Conservation (phyloP, 2,797 vertebrate species). For the Distichodus sexfasciatus region DNA sequence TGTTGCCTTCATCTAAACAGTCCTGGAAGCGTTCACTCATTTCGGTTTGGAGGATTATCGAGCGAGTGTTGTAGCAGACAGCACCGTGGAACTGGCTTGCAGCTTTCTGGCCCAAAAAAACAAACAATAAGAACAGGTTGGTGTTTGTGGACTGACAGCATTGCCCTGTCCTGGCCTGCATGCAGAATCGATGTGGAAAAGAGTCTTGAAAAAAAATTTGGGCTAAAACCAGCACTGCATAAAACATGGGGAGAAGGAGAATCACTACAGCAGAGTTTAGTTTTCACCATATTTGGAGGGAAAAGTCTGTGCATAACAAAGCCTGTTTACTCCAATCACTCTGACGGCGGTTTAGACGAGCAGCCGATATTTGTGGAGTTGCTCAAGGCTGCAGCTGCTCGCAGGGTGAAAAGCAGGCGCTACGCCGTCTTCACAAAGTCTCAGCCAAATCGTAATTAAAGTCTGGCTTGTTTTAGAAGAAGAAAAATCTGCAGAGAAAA, state of each 20-base stretch:
- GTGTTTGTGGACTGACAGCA: slow-evolving; percentile 61
- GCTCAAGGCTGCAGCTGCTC: slow-evolving; percentile 7
- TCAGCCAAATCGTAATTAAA: slow-evolving; percentile 24
- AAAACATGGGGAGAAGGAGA: neutral
- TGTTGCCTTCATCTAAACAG: neutral
- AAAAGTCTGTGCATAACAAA: slow-evolving; percentile 45
- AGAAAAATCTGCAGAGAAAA: neutral
- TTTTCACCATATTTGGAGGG: slow-evolving; percentile 61
- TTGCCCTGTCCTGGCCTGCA: slow-evolving; percentile 59
- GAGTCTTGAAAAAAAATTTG: slow-evolving; percentile 7
- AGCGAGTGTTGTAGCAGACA: slow-evolving; percentile 39
- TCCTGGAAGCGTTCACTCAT: slow-evolving; percentile 1
- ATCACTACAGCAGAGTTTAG: slow-evolving; percentile 28
- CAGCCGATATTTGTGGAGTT: slow-evolving; percentile 27
- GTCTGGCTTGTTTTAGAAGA: slow-evolving; percentile 5
- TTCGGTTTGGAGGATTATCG: neutral
- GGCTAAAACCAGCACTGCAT: slow-evolving; percentile 49
- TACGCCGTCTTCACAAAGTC: neutral
- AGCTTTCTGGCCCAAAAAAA: neutral
- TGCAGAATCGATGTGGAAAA: slow-evolving; percentile 31
- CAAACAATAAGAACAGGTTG: too few relatives aligned
- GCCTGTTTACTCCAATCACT: slow-evolving; percentile 46
- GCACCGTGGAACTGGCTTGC: neutral
- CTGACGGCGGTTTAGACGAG: slow-evolving; percentile 40
- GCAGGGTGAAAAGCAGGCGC: slow-evolving; percentile 16